Conservation (phyloP, 2,888 invertebrate species). For the Drosophila paramelanica region DNA sequence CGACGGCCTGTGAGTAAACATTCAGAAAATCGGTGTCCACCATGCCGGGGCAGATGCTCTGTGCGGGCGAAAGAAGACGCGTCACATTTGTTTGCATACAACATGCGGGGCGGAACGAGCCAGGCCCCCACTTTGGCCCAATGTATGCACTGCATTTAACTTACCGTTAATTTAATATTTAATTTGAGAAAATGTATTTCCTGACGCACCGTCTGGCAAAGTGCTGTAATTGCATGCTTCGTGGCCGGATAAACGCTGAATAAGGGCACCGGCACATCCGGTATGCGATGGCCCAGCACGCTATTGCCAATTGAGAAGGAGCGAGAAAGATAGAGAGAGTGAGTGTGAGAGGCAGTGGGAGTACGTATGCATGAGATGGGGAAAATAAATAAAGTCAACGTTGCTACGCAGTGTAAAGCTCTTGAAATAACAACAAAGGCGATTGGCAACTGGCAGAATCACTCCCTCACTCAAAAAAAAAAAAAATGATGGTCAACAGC, state of each 20-base stretch:
- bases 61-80: slow-evolving; percentile 36
- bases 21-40: slow-evolving; percentile 86
- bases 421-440: slow-evolving; percentile 58
- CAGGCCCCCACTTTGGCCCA: slow-evolving; percentile 20
- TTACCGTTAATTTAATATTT: slow-evolving; percentile 85
- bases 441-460: slow-evolving; percentile 22
- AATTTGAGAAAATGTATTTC: slow-evolving; percentile 86
- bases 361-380: slow-evolving; percentile 27
- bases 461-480: slow-evolving; percentile 18
- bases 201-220: slow-evolving; percentile 87
- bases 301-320: slow-evolving; percentile 65
- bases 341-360: not conserved
- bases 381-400: slow-evolving; percentile 69
- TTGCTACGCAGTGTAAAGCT: slow-evolving; percentile 65
- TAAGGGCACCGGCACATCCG: slow-evolving; percentile 85
- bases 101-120: slow-evolving; percentile 14
- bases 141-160: slow-evolving; percentile 77
- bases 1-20: slow-evolving; percentile 82
- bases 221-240: slow-evolving; percentile 87
- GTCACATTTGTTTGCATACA: slow-evolving; percentile 40
- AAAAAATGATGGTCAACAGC: slow-evolving; percentile 56
- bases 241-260: slow-evolving; percentile 87
- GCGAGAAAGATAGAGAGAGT: slow-evolving; percentile 2
- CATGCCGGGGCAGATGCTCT: slow-evolving; percentile 89
- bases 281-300: slow-evolving; percentile 85